Percentiles rank a stretch among this genome's conserved stretches.
Evolutionary conservation across 2,113 vertebrate genomes (phyloP).

Genomic region (Passerina amoena): DNA sequence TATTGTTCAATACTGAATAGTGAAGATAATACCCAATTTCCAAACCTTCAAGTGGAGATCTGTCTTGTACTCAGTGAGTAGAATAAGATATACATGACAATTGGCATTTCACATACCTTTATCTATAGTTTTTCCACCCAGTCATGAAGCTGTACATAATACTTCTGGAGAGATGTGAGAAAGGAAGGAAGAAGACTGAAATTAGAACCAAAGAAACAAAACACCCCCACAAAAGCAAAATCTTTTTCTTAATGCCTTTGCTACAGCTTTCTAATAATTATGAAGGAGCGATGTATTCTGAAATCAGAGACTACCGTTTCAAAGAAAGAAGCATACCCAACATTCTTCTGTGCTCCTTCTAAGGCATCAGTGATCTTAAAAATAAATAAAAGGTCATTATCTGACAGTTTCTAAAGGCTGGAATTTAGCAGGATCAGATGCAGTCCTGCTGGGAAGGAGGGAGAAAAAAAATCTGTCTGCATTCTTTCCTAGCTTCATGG

Average conservation of each 20-base stretch:
- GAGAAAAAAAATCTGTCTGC: background rate
- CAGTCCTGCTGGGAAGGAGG: background rate
- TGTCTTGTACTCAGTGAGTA: slow-evolving; percentile 7
- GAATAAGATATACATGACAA: background rate
- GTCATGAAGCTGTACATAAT: background rate
- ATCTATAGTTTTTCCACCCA: background rate
- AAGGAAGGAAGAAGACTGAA: background rate
- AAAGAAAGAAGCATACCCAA: background rate
- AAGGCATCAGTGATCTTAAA: background rate
- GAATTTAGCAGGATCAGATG: background rate
- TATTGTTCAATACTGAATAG: slow-evolving; percentile 32
- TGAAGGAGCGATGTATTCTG: background rate
- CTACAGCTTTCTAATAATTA: background rate
- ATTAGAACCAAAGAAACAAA: background rate
- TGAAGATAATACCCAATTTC: slow-evolving; percentile 19
- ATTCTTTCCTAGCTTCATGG: background rate
- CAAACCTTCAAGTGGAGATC: slow-evolving; percentile 18
- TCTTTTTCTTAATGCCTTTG: background rate
- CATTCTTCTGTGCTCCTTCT: background rate
- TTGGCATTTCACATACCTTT: background rate
- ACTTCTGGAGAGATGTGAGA: background rate
- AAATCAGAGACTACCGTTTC: background rate
- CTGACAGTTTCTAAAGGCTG: background rate
- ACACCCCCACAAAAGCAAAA: background rate
- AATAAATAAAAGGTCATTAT: background rate